A percentile compares a stretch with the other conserved stretches of the same genome.
Evolutionary conservation across 2,797 vertebrate genomes (phyloP).

Genomic region (Toxotes lorentzi): DNA sequence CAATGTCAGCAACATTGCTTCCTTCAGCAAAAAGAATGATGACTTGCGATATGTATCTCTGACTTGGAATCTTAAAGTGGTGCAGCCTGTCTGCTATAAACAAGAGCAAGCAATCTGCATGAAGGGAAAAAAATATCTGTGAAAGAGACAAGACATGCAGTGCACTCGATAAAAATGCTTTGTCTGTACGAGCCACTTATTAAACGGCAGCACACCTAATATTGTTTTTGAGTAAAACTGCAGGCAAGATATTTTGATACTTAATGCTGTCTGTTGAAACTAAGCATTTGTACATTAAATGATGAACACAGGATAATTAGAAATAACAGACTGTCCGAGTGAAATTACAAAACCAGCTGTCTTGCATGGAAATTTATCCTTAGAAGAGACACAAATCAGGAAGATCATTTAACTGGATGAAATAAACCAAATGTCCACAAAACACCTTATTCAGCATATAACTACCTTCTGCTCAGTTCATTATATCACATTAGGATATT

Average conservation of each 20-base stretch:
- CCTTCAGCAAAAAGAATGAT: slow-evolving; percentile 86
- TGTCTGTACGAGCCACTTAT: slow-evolving; percentile 24
- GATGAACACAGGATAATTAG: slow-evolving; percentile 2
- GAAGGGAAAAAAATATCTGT: slow-evolving; percentile 25
- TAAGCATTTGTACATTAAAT: slow-evolving; percentile 25
- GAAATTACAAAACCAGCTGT: slow-evolving; percentile 17
- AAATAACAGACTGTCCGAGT: neutral
- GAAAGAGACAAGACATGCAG: slow-evolving; percentile 20
- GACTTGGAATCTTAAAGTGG: slow-evolving; percentile 74
- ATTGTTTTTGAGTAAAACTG: slow-evolving; percentile 25
- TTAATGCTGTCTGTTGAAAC: slow-evolving; percentile 18
- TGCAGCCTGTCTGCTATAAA: slow-evolving; percentile 66
- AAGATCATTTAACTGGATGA: neutral
- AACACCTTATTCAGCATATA: neutral
- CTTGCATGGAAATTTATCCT: neutral
- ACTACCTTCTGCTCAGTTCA: slow-evolving; percentile 5
- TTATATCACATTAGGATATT: slow-evolving; percentile 43
- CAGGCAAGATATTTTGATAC: slow-evolving; percentile 14
- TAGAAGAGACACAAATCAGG: slow-evolving; percentile 8
- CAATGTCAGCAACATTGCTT: slow-evolving; percentile 82
- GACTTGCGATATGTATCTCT: slow-evolving; percentile 82
- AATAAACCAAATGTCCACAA: slow-evolving; percentile 19
- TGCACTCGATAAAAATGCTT: slow-evolving; percentile 26
- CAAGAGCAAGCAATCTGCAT: slow-evolving; percentile 68
- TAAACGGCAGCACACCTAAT: slow-evolving; percentile 13